Percentiles rank a stretch among this genome's conserved stretches.
Conservation (phyloP, 2,797 vertebrate genomes). For the Myotis vivesi region DNA sequence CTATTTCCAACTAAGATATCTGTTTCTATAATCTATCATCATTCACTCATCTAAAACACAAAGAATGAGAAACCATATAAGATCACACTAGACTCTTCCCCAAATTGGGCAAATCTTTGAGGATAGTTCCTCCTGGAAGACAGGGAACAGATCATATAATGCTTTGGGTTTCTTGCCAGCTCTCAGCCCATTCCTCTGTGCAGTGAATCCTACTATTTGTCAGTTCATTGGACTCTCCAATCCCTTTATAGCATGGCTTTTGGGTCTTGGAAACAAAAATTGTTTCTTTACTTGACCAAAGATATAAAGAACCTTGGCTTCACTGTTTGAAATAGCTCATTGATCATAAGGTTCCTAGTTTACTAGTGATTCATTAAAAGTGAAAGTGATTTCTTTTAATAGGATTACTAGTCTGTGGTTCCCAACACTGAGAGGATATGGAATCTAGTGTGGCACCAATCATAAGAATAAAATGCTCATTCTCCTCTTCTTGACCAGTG, state of each 20-base stretch:
- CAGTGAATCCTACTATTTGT: not conserved
- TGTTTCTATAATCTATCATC: not conserved
- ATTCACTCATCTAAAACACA: not conserved
- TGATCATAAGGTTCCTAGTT: not conserved
- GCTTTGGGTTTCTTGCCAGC: not conserved
- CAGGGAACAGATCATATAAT: not conserved
- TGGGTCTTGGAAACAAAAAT: not conserved
- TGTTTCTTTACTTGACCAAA: conserved; percentile 14
- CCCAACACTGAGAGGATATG: not conserved
- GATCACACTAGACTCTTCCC: not conserved
- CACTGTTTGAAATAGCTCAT: conserved; percentile 53
- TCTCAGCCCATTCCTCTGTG: not conserved
- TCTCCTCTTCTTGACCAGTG: conserved; percentile 48
- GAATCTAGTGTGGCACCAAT: not conserved
- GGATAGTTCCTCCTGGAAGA: not conserved
- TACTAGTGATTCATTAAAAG: conserved; percentile 51
- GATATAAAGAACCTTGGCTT: conserved; percentile 31
- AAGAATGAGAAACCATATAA: not conserved
- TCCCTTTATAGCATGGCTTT: not conserved
- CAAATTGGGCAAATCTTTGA: not conserved
- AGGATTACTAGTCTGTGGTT: not conserved
- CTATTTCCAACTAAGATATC: not conserved
- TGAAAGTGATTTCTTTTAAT: conserved; percentile 51
- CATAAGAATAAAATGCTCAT: conserved; percentile 21
- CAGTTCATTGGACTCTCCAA: not conserved